phyloP scores from a whole-genome alignment of 2,888 invertebrate species.

The Cylloceria caligata region DNA sequence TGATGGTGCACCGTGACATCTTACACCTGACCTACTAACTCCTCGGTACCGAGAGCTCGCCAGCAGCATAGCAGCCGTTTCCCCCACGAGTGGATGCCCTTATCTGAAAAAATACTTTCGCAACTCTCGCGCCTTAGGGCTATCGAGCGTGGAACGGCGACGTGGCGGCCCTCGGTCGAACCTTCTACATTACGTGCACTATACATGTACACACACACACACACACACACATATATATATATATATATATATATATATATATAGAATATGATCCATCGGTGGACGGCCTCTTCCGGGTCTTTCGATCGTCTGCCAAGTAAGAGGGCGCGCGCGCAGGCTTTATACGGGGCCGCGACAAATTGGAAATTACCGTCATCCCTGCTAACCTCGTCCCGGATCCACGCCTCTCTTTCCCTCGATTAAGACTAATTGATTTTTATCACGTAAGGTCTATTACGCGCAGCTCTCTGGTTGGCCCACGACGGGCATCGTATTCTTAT shows the following conservation, averaged over 20 bases:
- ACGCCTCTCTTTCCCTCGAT: slow-evolving; percentile 56
- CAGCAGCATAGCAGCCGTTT: slow-evolving; percentile 35
- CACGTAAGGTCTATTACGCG: slow-evolving; percentile 40
- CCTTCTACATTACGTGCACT: slow-evolving; percentile 27
- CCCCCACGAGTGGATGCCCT: slow-evolving; percentile 43
- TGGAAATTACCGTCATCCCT: slow-evolving; percentile 79
- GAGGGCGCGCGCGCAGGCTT: slow-evolving; percentile 29
- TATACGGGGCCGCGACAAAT: slow-evolving; percentile 81
- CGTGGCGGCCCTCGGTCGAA: slow-evolving; percentile 51
- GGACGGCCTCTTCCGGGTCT: slow-evolving; percentile 66
- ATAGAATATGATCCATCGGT: slow-evolving; percentile 28
- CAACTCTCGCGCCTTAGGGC: slow-evolving; percentile 62
- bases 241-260: slow-evolving; percentile 20
- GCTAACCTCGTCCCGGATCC: slow-evolving; percentile 36
- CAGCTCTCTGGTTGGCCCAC: slow-evolving; percentile 17
- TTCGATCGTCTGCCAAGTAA: slow-evolving; percentile 42
- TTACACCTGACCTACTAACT: slow-evolving; percentile 55
- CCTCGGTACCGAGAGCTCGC: slow-evolving; percentile 32
- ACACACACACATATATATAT: too few relatives aligned
- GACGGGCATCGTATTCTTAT: slow-evolving; percentile 9
- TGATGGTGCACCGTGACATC: slow-evolving; percentile 38
- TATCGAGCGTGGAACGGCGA: slow-evolving; percentile 70
- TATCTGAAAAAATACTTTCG: slow-evolving; percentile 60
- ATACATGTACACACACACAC: too few relatives aligned
- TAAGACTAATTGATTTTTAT: slow-evolving; percentile 71